Percentiles rank a stretch among this genome's conserved stretches.
Conservation (phyloP, 30 jellyfish, hydroid and myxozoan genomes). For the Turritopsis rubra region DNA sequence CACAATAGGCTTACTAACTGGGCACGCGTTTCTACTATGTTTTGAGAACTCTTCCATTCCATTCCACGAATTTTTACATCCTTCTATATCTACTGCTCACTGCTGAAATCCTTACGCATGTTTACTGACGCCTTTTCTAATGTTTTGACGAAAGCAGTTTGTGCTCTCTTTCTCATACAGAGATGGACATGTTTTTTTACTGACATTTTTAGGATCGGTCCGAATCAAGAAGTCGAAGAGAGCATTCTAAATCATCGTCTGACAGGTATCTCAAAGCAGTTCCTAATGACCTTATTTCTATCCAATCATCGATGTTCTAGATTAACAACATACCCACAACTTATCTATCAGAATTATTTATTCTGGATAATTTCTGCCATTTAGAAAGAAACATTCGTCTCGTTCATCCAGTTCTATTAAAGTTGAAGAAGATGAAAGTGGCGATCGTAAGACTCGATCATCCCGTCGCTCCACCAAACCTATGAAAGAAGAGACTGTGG, state of each 20-base stretch:
- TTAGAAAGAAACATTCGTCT: constrained; percentile 22
- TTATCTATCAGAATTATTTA: too few relatives aligned
- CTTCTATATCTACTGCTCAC: too few relatives aligned
- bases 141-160: neutral
- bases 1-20: too few relatives aligned
- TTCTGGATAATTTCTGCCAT: neutral
- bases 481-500: neutral
- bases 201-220: constrained; percentile 26
- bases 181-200: too few relatives aligned
- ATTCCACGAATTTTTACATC: too few relatives aligned
- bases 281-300: neutral
- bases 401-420: constrained; percentile 18
- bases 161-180: too few relatives aligned
- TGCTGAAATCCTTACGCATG: too few relatives aligned
- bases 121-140: too few relatives aligned
- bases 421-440: constrained; percentile 7
- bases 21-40: too few relatives aligned
- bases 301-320: neutral
- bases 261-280: constrained; percentile 14
- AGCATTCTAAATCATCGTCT: constrained; percentile 26
- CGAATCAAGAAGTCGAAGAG: constrained; percentile 19
- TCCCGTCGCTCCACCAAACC: constrained; percentile 26
- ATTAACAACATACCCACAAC: neutral
- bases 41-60: too few relatives aligned
- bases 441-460: constrained; percentile 26